Evolutionary conservation across 2,888 invertebrate species (phyloP).

Genomic region (Callyntrura sp.): DNA sequence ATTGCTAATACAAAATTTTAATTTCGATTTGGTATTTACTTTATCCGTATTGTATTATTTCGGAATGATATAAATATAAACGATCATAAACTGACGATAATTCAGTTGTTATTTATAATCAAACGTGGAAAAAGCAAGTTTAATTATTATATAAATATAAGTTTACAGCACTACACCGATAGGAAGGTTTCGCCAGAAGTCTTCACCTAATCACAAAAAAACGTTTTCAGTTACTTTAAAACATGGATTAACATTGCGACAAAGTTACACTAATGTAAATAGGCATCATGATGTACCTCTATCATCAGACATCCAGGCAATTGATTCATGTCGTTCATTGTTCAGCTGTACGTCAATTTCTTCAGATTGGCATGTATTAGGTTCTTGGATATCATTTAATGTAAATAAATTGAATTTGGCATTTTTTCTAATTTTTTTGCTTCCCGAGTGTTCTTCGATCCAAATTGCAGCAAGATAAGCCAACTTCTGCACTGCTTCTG

Average conservation of each 20-base stretch:
- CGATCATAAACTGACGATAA: no score
- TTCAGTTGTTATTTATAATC: no score
- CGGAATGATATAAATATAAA: no score
- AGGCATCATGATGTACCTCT: conserved; percentile 25
- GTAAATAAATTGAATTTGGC: conserved; percentile 41
- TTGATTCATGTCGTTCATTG: conserved; percentile 5
- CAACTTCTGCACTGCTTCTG: conserved; percentile 61
- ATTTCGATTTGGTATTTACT: no score
- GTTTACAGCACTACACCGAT: conserved; percentile 64
- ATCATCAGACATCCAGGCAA: conserved; percentile 32
- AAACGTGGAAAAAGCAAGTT: no score
- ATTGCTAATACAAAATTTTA: no score
- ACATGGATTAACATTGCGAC: neutral
- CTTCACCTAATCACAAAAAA: conserved; percentile 59
- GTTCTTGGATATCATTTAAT: conserved; percentile 36
- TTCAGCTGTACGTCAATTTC: neutral
- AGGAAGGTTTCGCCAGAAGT: conserved; percentile 78
- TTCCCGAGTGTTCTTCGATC: conserved; percentile 42
- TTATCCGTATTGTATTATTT: no score
- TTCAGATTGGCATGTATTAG: neutral
- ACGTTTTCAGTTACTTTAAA: no score
- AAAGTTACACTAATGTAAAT: neutral
- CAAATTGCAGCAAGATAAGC: conserved; percentile 70
- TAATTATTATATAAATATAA: no score
- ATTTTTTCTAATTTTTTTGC: conserved; percentile 49